These are phyloP conservation scores for Phalanger gymnotis DNA, from an alignment of 2,797 vertebrate genomes.

Conservation along the genomic window DNA sequence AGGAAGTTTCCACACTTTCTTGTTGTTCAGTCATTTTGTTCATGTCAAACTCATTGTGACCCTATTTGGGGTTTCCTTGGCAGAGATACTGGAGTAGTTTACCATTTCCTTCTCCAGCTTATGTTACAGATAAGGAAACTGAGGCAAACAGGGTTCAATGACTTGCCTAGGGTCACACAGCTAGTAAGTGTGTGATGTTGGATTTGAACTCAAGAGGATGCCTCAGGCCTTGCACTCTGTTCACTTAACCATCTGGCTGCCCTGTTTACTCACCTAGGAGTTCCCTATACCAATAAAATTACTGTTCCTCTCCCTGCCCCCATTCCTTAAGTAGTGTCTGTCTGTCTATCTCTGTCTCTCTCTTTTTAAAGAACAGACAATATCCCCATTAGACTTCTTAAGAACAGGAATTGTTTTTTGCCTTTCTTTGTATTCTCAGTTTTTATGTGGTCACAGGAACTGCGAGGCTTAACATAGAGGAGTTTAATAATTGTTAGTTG, in stretches of 20 bases:
- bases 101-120: no score
- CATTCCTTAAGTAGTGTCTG: background rate
- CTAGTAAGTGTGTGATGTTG: no score
- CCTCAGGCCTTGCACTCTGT: background rate
- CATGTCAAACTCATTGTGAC: no score
- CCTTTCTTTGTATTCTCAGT: background rate
- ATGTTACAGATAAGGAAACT: no score
- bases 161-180: no score
- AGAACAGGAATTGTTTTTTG: background rate
- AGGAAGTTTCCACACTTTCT: no score
- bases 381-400: background rate
- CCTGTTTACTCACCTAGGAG: background rate
- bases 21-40: no score
- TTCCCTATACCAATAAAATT: background rate
- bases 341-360: background rate
- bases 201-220: no score
- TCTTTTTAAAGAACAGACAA: background rate
- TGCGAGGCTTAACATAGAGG: background rate
- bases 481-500: background rate
- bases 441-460: background rate
- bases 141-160: no score
- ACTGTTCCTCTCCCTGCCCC: background rate
- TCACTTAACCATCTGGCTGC: background rate
- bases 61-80: no score
- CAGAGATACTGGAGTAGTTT: no score